phyloP scores from a whole-genome alignment of 2,888 invertebrate genomes.

The Brachypalpus laphriformis region DNA sequence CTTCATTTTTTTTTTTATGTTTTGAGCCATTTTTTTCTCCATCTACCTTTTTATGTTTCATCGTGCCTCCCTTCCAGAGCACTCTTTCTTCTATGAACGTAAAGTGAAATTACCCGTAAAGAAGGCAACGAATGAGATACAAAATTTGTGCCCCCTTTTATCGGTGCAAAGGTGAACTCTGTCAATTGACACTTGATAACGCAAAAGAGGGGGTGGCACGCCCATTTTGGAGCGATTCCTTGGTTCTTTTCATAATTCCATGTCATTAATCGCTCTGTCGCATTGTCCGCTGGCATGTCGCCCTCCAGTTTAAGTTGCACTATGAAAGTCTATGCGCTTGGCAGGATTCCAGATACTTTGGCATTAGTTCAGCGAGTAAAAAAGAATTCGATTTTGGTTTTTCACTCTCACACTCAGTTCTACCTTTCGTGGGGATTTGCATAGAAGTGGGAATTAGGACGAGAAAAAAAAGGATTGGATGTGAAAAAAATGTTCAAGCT shows the following conservation, averaged over 20 bases:
- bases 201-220: slow-evolving; percentile 6
- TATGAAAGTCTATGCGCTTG: slow-evolving; percentile 43
- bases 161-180: slow-evolving; percentile 43
- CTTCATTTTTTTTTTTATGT: background rate
- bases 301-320: slow-evolving; percentile 37
- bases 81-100: background rate
- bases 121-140: slow-evolving; percentile 34
- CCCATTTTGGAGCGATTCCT: slow-evolving; percentile 23
- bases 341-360: slow-evolving; percentile 63
- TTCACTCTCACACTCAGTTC: background rate
- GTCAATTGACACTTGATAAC: slow-evolving; percentile 63
- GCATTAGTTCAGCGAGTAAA: slow-evolving; percentile 61
- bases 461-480: slow-evolving; percentile 7
- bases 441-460: slow-evolving; percentile 26
- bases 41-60: slow-evolving; percentile 23
- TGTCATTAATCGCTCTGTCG: slow-evolving; percentile 68
- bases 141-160: slow-evolving; percentile 40
- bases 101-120: slow-evolving; percentile 60
- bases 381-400: slow-evolving; percentile 65
- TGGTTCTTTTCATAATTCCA: slow-evolving; percentile 32
- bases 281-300: slow-evolving; percentile 57
- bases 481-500: slow-evolving; percentile 31
- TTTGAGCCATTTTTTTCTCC: background rate
- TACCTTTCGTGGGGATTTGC: slow-evolving; percentile 46
- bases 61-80: background rate